phyloP scores from a whole-genome alignment of 2,888 invertebrate genomes.

The Axea sp. region DNA sequence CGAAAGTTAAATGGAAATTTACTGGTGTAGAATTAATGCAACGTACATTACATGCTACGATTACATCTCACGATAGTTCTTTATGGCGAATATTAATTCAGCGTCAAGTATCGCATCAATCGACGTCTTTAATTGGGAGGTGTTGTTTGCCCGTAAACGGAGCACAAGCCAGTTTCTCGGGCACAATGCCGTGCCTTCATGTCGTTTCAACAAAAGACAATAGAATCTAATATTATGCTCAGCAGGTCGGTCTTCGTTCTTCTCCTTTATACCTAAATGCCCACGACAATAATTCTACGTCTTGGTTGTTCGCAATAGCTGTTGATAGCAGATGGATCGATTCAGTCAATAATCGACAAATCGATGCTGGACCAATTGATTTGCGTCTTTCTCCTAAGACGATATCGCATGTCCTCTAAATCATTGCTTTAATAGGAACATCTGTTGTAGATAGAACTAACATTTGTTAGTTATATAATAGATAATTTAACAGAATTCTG shows the following conservation, averaged over 20 bases:
- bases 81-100: conserved; percentile 62
- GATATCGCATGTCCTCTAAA: conserved; percentile 29
- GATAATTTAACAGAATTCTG: conserved; percentile 21
- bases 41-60: conserved; percentile 18
- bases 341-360: conserved; percentile 34
- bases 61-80: conserved; percentile 28
- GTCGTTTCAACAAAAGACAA: conserved; percentile 67
- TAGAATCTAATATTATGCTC: conserved; percentile 69
- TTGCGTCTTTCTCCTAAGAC: conserved; percentile 37
- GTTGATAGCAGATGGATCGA: conserved; percentile 47
- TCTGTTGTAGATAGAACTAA: conserved; percentile 26
- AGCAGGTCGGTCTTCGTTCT: conserved; percentile 52
- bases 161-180: conserved; percentile 47
- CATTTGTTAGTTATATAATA: conserved; percentile 26
- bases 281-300: conserved; percentile 55
- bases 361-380: conserved; percentile 24
- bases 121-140: conserved; percentile 67
- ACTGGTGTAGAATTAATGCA: conserved; percentile 10
- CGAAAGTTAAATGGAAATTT: neutral
- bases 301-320: conserved; percentile 41
- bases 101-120: conserved; percentile 63
- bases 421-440: conserved; percentile 29
- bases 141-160: conserved; percentile 67
- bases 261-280: conserved; percentile 44
- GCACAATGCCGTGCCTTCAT: conserved; percentile 66